Conservation (phyloP, 2,797 vertebrate genomes). For the Kryptolebias ocellatus region DNA sequence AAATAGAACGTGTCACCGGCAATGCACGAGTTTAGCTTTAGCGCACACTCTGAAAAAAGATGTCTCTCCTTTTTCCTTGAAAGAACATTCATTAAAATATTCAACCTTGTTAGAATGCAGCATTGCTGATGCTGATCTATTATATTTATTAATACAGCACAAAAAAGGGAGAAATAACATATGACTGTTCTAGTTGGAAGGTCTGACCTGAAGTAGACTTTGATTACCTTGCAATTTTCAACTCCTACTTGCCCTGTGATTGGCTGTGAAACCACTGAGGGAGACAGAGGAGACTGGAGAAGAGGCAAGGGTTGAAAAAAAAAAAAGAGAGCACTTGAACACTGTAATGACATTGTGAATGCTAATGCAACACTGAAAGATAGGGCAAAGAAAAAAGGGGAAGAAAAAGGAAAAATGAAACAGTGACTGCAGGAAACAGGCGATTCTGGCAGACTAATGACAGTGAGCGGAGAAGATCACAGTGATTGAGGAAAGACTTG, state of each 20-base stretch:
- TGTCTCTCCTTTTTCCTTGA: not conserved
- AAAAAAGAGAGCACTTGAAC: slow-evolving; percentile 47
- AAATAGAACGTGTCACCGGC: slow-evolving; percentile 40
- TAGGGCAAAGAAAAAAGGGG: not conserved
- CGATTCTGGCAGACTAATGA: slow-evolving; percentile 48
- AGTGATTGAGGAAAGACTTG: slow-evolving; percentile 58
- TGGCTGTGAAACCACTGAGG: slow-evolving; percentile 19
- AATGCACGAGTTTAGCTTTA: slow-evolving; percentile 31
- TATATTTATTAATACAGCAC: not conserved
- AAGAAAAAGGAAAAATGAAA: slow-evolving; percentile 27
- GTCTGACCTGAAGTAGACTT: slow-evolving; percentile 16
- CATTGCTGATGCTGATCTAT: not conserved
- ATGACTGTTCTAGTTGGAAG: not conserved
- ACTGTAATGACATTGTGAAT: slow-evolving; percentile 48
- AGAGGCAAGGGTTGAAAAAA: slow-evolving; percentile 20
- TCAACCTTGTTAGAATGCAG: not conserved
- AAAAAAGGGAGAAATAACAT: not conserved
- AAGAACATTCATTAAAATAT: slow-evolving; percentile 29
- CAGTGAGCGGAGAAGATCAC: slow-evolving; percentile 52
- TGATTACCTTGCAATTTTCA: slow-evolving; percentile 40
- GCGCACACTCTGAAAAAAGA: slow-evolving; percentile 2
- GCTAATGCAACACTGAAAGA: slow-evolving; percentile 47
- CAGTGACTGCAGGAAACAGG: slow-evolving; percentile 51
- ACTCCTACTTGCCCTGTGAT: slow-evolving; percentile 29
- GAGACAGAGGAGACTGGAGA: slow-evolving; percentile 16